Percentiles rank a stretch among this genome's conserved stretches.
These are phyloP conservation scores for Trichosurus vulpecula DNA, from an alignment of 2,797 vertebrate genomes.

Conservation along the genomic window DNA sequence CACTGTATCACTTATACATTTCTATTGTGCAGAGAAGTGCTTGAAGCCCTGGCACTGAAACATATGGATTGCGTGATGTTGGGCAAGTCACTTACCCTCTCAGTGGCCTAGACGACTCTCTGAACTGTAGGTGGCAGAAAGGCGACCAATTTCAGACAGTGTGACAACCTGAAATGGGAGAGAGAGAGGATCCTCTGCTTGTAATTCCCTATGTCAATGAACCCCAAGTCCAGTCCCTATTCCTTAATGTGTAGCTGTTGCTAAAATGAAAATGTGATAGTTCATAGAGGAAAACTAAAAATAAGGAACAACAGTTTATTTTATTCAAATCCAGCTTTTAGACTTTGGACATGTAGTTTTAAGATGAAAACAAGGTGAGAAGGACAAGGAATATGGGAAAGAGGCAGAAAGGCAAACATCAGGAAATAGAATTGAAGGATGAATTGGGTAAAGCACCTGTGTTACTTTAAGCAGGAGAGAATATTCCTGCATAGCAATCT, in stretches of 20 bases:
- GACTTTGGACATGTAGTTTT: neutral
- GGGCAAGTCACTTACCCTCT: neutral
- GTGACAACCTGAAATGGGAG: neutral
- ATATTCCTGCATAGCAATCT: neutral
- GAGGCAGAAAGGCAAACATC: neutral
- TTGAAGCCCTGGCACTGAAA: neutral
- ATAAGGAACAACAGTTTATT: slow-evolving; percentile 30
- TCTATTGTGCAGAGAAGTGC: neutral
- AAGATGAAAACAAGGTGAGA: slow-evolving; percentile 5
- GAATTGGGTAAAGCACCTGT: neutral
- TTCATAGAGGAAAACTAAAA: slow-evolving; percentile 21
- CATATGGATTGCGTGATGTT: neutral
- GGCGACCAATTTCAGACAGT: neutral
- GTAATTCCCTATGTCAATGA: neutral
- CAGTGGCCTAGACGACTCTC: neutral
- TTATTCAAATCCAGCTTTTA: slow-evolving; percentile 35
- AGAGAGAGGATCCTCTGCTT: neutral
- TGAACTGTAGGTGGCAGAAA: neutral
- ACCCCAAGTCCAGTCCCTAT: neutral
- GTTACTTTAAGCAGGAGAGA: neutral
- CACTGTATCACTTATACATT: neutral
- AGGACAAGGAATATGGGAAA: slow-evolving; percentile 6
- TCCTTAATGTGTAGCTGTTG: neutral
- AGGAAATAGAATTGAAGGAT: neutral
- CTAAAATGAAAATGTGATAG: slow-evolving; percentile 13